Conservation (phyloP, 2,888 invertebrate species). For the Oasisia sp. region DNA sequence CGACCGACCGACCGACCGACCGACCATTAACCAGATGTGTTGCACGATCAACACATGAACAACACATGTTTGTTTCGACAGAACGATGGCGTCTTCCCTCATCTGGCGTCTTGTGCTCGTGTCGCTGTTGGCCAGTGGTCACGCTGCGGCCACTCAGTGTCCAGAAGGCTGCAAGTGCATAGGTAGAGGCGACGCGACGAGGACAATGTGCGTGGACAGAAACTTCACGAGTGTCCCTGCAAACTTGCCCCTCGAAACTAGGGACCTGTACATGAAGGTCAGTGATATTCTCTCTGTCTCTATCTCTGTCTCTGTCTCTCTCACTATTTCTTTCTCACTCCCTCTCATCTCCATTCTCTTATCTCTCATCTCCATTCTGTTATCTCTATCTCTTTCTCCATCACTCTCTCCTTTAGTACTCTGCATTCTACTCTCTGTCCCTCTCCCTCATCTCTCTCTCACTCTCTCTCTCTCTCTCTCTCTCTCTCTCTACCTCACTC, state of each 20-base stretch:
- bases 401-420: too few relatives aligned
- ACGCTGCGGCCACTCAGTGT: slow-evolving; percentile 25
- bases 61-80: background rate
- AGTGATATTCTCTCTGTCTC: background rate
- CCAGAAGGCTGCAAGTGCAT: slow-evolving; percentile 36
- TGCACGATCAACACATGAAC: too few relatives aligned
- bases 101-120: background rate
- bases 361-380: too few relatives aligned
- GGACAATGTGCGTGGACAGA: slow-evolving; percentile 31
- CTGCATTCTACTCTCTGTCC: too few relatives aligned
- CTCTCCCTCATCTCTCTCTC: background rate
- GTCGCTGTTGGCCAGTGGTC: background rate
- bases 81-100: background rate
- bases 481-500: background rate
- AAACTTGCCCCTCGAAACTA: slow-evolving; percentile 33
- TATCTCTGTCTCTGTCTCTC: too few relatives aligned
- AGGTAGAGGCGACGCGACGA: background rate
- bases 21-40: too few relatives aligned
- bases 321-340: too few relatives aligned
- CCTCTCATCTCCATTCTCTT: too few relatives aligned
- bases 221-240: slow-evolving; percentile 33
- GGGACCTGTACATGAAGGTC: slow-evolving; percentile 34
- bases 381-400: too few relatives aligned
- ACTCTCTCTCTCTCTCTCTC: slow-evolving; percentile 22
- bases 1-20: too few relatives aligned